Conservation (phyloP, 2,113 vertebrate genomes). For the Muntiacus muntjak region DNA sequence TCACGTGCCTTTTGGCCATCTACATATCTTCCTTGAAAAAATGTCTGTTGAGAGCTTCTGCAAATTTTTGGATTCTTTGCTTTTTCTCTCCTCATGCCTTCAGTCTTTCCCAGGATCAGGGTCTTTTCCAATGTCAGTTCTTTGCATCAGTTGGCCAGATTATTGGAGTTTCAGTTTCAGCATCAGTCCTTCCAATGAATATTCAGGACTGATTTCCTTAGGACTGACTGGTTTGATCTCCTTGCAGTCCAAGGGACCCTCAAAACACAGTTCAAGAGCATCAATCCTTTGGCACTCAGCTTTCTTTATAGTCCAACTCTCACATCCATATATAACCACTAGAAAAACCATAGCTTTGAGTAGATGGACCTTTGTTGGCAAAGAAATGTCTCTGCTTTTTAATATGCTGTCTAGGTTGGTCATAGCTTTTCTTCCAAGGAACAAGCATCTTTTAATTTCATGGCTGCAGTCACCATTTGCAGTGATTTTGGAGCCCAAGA, state of each 20-base stretch:
- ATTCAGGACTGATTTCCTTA: neutral
- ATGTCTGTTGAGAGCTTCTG: neutral
- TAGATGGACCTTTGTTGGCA: neutral
- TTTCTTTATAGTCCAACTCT: neutral
- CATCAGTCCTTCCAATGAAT: neutral
- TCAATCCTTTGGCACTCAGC: neutral
- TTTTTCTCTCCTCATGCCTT: neutral
- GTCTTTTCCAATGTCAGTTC: neutral
- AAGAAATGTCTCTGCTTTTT: neutral
- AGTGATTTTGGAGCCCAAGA: neutral
- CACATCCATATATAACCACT: neutral
- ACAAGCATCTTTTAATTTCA: neutral
- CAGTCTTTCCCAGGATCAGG: neutral
- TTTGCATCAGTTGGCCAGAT: neutral
- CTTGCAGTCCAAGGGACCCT: neutral
- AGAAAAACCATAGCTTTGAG: neutral
- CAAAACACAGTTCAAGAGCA: neutral
- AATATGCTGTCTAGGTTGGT: neutral
- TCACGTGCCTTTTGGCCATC: neutral
- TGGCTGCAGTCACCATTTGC: neutral
- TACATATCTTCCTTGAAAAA: neutral
- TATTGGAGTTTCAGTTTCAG: neutral
- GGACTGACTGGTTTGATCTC: neutral
- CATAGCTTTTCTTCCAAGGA: neutral
- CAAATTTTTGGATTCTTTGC: neutral